Base-by-base conservation (phyloP, 2,888 invertebrate species). In the Liodrosophila aerea region DNA sequence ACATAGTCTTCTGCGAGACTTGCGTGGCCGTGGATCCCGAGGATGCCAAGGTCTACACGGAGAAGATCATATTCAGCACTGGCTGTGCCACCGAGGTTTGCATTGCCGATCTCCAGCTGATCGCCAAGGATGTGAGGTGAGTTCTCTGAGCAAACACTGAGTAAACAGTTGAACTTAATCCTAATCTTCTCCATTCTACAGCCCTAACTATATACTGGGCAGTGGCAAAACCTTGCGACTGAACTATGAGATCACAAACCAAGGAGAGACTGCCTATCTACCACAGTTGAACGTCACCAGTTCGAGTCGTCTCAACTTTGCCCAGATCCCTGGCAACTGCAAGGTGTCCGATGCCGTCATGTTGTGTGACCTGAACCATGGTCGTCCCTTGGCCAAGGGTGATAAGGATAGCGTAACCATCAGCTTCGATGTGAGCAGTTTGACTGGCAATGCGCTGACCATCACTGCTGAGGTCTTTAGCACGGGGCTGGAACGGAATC, bases 191-290 rank as follows among this genome's bases (percentile, higher is more conserved):
- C 5, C 22, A 22, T n/a, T n/a, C n/a, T 15, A 15, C 30, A 90
- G 90, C 33, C 61, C 86, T 34, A 86, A 85, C 1, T 90, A 87
- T 41, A 83, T 87, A 1, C 54, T 90, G 58, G 90, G 90, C 13
- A 90, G 89, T 43, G 84, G 82, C 50, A 85, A 80, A 34, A 87
- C 86, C 0, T 69, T 90, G 0, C 77, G 82, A 0, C 57, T 90
- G 4, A 83, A 85, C 4, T 90, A 90, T 54, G 86, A 87, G 7
- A 78, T 92, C 1, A 77, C 68, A 2, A 92, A 92, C 67, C 64
- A 62, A 0, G 91, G 91, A 0, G 92, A 92, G 74, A 89, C 90
- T 1, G 92, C 92, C 2, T 92, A 91, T 69, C 81, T 90, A 39
- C 90, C 91, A 0, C 89, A 91, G 73, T 72, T 92, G 16, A 87